Evolutionary conservation across 2,888 invertebrate species (phyloP), one percentile per base, ranked within the genome.

Genomic region (Eristalinus aeneus): DNA sequence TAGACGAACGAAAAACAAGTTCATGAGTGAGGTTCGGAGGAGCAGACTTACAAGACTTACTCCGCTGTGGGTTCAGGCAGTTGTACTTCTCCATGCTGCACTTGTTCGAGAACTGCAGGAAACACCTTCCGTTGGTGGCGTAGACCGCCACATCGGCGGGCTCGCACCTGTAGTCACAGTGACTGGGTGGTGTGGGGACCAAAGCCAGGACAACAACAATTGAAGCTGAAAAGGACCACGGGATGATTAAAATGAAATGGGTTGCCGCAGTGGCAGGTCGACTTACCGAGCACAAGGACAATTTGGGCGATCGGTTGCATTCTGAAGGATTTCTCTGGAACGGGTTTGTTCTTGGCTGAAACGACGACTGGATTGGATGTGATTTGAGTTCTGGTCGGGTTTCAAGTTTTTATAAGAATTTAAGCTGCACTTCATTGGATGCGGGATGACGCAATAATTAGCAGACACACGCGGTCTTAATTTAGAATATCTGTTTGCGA

Each of bases 1-100:
- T 83, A n/a, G 16, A n/a, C 1, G 46, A 58, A 36, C 16, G 9
- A 56, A 39, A 32, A 16, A 60, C 23, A n/a, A 32, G 10, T 9
- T 9, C 1, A n/a, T 31, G 22, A 22, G 0, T 11, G 2, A 2
- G 23, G 2, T 20, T 20, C 16, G 2, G 1, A n/a, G 8, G 16
- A 2, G 39, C 2, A 4, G 5, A 3, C 39, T 11, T 4, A 20
- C 12, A 22, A 9, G 9, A 22, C 54, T 60, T 23, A 78, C 72
- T 46, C 63, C 63, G 90, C 34, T 89, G 89, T 9, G 91, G 89
- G 88, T 90, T 89, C 27, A 89, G 88, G 46, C 91, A 91, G 73
- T 91, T 91, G 88, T 90, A 90, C 71, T 89, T 89, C 20, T 89
- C 79, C 88, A 90, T 81, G 34, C 88, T 88, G 73, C 91, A 90